Percentiles rank a stretch among this genome's conserved stretches.
Evolutionary conservation across 2,888 invertebrate genomes (phyloP).

Genomic region (Andrena bicolor): DNA sequence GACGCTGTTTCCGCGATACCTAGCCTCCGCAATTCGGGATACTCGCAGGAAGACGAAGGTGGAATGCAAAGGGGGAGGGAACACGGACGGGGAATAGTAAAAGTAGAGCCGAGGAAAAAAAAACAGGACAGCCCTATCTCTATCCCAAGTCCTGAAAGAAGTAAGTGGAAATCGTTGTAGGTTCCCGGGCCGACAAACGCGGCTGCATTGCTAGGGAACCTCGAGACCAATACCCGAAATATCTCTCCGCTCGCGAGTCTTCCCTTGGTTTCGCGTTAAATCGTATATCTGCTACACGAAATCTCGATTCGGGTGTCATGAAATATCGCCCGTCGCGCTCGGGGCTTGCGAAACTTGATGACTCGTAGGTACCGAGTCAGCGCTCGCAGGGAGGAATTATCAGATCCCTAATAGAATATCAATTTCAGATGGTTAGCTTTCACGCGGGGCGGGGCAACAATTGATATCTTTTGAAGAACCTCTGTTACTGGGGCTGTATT

Average conservation of each 20-base stretch:
- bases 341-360: constrained; percentile 9
- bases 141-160: constrained; percentile 68
- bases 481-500: no score
- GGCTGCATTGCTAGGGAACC: constrained; percentile 52
- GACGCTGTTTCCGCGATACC: constrained; percentile 69
- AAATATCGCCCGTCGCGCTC: constrained; percentile 11
- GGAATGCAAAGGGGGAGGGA: constrained; percentile 64
- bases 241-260: constrained; percentile 31
- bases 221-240: constrained; percentile 57
- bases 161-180: constrained; percentile 81
- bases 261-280: constrained; percentile 47
- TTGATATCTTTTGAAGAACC: no score
- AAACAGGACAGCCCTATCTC: constrained; percentile 55
- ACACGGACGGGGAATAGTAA: constrained; percentile 27
- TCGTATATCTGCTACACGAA: constrained; percentile 60
- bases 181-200: constrained; percentile 70
- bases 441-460: no score
- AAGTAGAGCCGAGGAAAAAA: constrained; percentile 37
- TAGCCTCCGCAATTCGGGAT: constrained; percentile 59
- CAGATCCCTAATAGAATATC: background rate
- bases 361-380: background rate
- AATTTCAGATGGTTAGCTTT: background rate
- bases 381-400: background rate
- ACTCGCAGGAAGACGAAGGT: constrained; percentile 43
- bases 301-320: constrained; percentile 55